Conservation (phyloP, 2,888 invertebrate genomes). For the Chrysolina haemoptera region DNA sequence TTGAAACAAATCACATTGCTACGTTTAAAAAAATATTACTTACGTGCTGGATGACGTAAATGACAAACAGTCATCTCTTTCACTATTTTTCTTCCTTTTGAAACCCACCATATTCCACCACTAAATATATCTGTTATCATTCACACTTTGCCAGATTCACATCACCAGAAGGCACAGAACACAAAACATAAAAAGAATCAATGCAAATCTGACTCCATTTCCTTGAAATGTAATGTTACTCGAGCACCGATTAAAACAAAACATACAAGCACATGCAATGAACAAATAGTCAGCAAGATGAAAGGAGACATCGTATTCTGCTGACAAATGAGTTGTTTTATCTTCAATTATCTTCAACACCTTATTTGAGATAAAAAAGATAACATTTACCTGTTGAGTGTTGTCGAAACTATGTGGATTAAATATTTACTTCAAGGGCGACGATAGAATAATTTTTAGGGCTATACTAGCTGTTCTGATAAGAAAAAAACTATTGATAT, state of each 20-base stretch:
- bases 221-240: not conserved
- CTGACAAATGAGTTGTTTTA: conserved; percentile 10
- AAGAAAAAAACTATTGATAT: not conserved
- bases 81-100: conserved; percentile 20
- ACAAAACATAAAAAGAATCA: not conserved
- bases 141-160: not conserved
- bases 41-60: conserved; percentile 34
- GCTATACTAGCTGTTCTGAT: not conserved
- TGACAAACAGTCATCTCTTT: conserved; percentile 22
- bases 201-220: not conserved
- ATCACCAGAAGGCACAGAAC: not conserved
- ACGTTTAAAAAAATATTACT: not conserved
- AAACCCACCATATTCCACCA: conserved; percentile 2
- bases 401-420: not conserved
- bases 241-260: not conserved
- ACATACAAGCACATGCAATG: not conserved
- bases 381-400: not conserved
- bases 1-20: too few relatives aligned
- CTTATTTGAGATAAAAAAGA: conserved; percentile 11
- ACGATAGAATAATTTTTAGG: too few relatives aligned
- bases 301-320: not conserved
- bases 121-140: not conserved
- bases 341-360: conserved; percentile 7
- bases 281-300: conserved; percentile 22
- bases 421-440: not conserved